Evolutionary conservation across 2,888 invertebrate genomes (phyloP).

Genomic region (Chelonus formosanus): DNA sequence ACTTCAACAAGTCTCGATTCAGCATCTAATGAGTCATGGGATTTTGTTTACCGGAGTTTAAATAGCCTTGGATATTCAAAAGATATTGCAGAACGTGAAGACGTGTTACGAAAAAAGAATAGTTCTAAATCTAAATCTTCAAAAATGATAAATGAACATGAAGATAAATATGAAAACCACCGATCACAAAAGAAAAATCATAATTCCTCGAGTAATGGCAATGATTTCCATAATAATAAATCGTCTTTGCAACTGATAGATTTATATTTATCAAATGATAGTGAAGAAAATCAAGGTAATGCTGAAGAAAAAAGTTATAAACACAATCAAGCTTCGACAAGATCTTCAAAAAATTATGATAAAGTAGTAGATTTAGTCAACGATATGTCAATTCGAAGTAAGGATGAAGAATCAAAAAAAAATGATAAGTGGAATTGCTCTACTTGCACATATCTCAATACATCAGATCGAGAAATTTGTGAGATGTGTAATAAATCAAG

Average conservation of each 20-base stretch:
- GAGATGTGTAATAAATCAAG: conserved; percentile 80
- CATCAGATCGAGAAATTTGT: conserved; percentile 69
- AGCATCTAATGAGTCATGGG: conserved; percentile 76
- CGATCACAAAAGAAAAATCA: neutral
- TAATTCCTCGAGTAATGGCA: neutral
- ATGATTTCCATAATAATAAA: conserved; percentile 23
- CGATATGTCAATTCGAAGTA: conserved; percentile 44
- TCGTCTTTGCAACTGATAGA: conserved; percentile 24
- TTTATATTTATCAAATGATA: neutral
- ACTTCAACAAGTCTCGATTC: conserved; percentile 40
- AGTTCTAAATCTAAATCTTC: conserved; percentile 25
- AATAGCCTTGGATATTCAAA: conserved; percentile 77
- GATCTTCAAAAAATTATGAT: conserved; percentile 34
- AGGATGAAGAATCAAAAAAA: conserved; percentile 65
- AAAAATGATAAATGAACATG: conserved; percentile 40
- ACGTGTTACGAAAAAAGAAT: conserved; percentile 68
- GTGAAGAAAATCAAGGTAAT: conserved; percentile 19
- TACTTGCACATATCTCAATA: conserved; percentile 77
- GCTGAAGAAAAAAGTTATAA: conserved; percentile 40
- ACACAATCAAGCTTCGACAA: conserved; percentile 32
- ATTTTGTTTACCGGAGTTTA: conserved; percentile 80
- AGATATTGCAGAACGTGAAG: conserved; percentile 74
- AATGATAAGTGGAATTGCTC: conserved; percentile 74
- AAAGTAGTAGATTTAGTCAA: conserved; percentile 44
- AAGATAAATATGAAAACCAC: conserved; percentile 7